These are phyloP conservation scores for Pyrocoelia pectoralis DNA, from an alignment of 2,888 invertebrate species.

Conservation along the genomic window DNA sequence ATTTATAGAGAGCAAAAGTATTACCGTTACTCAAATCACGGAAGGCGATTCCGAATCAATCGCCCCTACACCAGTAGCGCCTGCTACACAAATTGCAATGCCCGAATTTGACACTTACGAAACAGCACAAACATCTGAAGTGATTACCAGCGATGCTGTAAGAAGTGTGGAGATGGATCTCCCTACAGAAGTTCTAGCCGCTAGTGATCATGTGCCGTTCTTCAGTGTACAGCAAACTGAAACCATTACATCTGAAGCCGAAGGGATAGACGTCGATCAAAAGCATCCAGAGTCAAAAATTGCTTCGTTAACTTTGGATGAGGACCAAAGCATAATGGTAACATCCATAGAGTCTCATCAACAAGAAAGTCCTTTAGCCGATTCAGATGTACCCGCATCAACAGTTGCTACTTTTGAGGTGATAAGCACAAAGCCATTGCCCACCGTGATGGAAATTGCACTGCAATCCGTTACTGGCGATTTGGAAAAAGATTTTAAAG, in stretches of 20 bases:
- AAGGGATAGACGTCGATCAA: slow-evolving; percentile 40
- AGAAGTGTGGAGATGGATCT: slow-evolving; percentile 53
- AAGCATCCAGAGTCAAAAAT: slow-evolving; percentile 55
- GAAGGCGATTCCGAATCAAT: slow-evolving; percentile 61
- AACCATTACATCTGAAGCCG: slow-evolving; percentile 59
- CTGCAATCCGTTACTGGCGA: slow-evolving; percentile 50
- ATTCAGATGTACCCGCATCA: slow-evolving; percentile 51
- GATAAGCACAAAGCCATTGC: slow-evolving; percentile 58
- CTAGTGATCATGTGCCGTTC: slow-evolving; percentile 53
- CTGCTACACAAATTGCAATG: slow-evolving; percentile 53
- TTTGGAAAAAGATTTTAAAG: slow-evolving; percentile 40
- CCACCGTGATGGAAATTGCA: slow-evolving; percentile 58
- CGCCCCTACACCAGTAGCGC: slow-evolving; percentile 50
- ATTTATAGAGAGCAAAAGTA: slow-evolving; percentile 57
- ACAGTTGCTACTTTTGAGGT: slow-evolving; percentile 51
- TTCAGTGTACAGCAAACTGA: slow-evolving; percentile 52
- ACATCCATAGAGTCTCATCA: slow-evolving; percentile 63
- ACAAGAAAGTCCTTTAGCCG: slow-evolving; percentile 57
- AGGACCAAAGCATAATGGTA: slow-evolving; percentile 58
- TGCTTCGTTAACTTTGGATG: slow-evolving; percentile 57
- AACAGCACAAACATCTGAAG: slow-evolving; percentile 62
- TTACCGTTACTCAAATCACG: slow-evolving; percentile 62
- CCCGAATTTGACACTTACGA: slow-evolving; percentile 57
- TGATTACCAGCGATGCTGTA: slow-evolving; percentile 56
- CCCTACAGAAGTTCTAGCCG: slow-evolving; percentile 53